Evolutionary conservation across 1,140 invertebrate species (phyloP).

Genomic region (Brachystomella parvula): DNA sequence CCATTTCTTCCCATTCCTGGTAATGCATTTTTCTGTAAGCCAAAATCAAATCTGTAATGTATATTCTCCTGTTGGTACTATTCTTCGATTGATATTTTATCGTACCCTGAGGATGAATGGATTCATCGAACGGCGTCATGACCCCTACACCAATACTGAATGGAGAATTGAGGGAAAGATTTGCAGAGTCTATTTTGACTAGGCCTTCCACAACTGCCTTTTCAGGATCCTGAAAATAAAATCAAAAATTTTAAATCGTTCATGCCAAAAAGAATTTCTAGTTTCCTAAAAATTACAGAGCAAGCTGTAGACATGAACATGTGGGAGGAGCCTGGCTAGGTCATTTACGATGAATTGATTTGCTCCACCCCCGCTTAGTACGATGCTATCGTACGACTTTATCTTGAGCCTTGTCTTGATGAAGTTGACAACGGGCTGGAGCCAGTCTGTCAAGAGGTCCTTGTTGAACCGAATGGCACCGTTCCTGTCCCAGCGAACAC

Average conservation of each 20-base stretch:
- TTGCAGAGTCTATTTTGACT: not conserved
- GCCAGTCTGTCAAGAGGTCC: constrained; percentile 10
- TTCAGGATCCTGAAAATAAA: constrained; percentile 10
- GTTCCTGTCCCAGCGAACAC: constrained; percentile 32
- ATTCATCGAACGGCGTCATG: constrained; percentile 33
- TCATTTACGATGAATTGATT: constrained; percentile 11
- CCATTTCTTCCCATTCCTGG: constrained; percentile 32
- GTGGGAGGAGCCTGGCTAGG: not conserved
- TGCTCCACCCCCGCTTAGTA: constrained; percentile 31
- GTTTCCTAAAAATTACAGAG: not conserved
- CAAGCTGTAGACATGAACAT: constrained; percentile 8
- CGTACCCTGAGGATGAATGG: constrained; percentile 33
- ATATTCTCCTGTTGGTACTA: not conserved
- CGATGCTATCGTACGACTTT: constrained; percentile 25
- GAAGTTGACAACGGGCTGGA: constrained; percentile 31
- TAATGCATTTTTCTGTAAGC: constrained; percentile 31
- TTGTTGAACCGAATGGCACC: constrained; percentile 25
- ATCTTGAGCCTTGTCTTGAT: constrained; percentile 23
- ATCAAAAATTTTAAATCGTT: not conserved
- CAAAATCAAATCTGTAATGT: constrained; percentile 12
- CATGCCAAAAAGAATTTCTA: too few relatives aligned
- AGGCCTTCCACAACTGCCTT: constrained; percentile 10
- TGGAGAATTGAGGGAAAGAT: constrained; percentile 25
- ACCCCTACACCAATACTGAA: constrained; percentile 37
- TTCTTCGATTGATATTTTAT: not conserved